Evolutionary conservation across 35 echinoderm and acorn worm species (phyloP).

Genomic region (Antedon bifida): DNA sequence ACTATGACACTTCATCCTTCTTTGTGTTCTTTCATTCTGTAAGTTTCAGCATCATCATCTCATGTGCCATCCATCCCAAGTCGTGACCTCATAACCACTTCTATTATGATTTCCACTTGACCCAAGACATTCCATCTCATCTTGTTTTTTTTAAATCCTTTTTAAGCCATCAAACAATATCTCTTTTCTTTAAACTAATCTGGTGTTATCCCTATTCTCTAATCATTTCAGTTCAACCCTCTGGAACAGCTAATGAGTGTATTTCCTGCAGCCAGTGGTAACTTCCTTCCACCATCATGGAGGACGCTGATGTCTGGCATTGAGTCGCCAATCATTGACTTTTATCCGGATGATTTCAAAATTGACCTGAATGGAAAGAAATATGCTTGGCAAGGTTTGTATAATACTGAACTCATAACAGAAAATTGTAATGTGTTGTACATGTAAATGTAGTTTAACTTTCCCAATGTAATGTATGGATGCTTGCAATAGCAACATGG

Average conservation of each 20-base stretch:
- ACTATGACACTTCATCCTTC: too few species aligned
- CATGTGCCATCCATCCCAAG: too few species aligned
- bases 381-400: conserved; percentile 86
- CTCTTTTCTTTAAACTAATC: not conserved
- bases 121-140: too few species aligned
- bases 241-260: conserved; percentile 99
- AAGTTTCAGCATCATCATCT: too few species aligned
- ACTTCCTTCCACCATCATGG: conserved; percentile 76
- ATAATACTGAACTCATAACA: not conserved
- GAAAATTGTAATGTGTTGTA: not conserved
- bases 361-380: conserved; percentile 98
- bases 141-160: too few species aligned
- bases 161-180: not conserved
- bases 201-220: not conserved
- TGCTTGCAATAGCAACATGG: too few species aligned
- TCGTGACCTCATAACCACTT: too few species aligned
- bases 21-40: too few species aligned
- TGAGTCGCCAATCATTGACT: conserved; percentile 97
- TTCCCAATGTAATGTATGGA: too few species aligned
- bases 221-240: conserved; percentile 70
- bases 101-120: too few species aligned
- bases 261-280: conserved; percentile 85
- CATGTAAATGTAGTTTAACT: too few species aligned
- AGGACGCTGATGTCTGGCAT: conserved; percentile 55
- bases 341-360: conserved; percentile 79